Conservation (phyloP, 92 coral and sea anemone genomes). For the Pocillopora grandis region DNA sequence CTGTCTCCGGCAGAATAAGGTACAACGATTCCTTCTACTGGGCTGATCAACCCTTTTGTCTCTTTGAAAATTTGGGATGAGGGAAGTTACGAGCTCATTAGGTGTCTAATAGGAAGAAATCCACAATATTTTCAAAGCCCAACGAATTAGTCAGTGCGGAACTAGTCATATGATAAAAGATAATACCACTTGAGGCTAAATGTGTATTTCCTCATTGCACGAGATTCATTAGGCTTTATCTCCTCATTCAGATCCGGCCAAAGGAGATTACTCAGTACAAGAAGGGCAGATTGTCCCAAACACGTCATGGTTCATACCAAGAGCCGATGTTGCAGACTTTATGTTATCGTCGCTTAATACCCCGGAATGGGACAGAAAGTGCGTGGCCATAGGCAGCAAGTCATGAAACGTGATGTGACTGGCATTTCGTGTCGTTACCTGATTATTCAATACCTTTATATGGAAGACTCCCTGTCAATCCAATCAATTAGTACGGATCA, state of each 20-base stretch:
- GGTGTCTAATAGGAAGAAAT: too few species aligned
- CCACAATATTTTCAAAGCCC: too few species aligned
- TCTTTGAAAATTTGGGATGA: too few species aligned
- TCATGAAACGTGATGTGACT: constrained; percentile 25
- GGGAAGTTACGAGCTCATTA: too few species aligned
- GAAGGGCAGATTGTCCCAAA: constrained; percentile 59
- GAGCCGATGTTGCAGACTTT: constrained; percentile 59
- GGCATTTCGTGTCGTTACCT: constrained; percentile 2
- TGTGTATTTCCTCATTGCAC: too few species aligned
- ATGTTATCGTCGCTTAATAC: constrained; percentile 45
- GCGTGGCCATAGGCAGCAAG: constrained; percentile 51
- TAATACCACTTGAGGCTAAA: too few species aligned
- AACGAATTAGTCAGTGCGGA: too few species aligned
- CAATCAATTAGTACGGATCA: neutral
- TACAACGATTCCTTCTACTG: too few species aligned
- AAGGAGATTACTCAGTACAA: constrained; percentile 40
- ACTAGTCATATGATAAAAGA: too few species aligned
- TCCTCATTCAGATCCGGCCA: constrained; percentile 35
- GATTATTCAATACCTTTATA: constrained; percentile 30
- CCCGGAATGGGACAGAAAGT: constrained; percentile 58
- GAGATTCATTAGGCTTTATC: neutral
- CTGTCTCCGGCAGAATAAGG: too few species aligned
- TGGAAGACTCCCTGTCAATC: constrained; percentile 11
- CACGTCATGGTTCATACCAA: constrained; percentile 42
- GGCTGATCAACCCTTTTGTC: too few species aligned